phyloP scores from a whole-genome alignment of 2,888 invertebrate species.

The Syrphus vitripennis region DNA sequence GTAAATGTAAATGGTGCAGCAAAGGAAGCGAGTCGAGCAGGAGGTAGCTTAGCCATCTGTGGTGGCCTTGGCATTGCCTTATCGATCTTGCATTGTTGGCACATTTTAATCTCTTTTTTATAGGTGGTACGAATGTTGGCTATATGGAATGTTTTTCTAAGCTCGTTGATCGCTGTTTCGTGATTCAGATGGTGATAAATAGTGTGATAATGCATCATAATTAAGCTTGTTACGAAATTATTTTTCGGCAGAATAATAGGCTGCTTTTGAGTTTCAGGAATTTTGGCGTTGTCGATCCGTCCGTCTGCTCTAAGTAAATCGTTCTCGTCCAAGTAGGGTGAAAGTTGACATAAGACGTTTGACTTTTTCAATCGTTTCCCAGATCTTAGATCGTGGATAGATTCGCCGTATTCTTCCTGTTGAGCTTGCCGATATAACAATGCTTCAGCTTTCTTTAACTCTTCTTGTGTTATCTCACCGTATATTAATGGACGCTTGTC shows the following conservation, averaged over 20 bases:
- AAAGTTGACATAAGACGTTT: constrained; percentile 12
- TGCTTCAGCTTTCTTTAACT: no score
- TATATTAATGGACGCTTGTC: no score
- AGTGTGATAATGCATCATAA: no score
- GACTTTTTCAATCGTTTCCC: constrained; percentile 7
- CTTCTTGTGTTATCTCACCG: no score
- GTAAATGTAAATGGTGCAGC: constrained; percentile 2
- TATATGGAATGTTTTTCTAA: not conserved
- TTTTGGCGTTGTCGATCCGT: constrained; percentile 24
- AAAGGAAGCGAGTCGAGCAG: no score
- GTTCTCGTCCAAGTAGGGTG: constrained; percentile 24
- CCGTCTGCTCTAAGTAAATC: constrained; percentile 32
- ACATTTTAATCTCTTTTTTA: constrained; percentile 33
- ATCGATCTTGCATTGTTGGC: constrained; percentile 55
- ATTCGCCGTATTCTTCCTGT: constrained; percentile 18
- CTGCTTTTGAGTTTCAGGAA: constrained; percentile 1
- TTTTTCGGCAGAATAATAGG: constrained; percentile 47
- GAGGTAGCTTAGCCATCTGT: constrained; percentile 50
- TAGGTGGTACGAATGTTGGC: not conserved
- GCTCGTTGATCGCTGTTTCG: no score
- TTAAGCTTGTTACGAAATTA: no score
- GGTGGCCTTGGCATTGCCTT: constrained; percentile 34
- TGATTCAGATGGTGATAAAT: no score
- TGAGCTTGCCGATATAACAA: not conserved
- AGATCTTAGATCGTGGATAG: constrained; percentile 18